Base-by-base conservation (phyloP, 2,113 vertebrate species). In the Rhombomys opimus region DNA sequence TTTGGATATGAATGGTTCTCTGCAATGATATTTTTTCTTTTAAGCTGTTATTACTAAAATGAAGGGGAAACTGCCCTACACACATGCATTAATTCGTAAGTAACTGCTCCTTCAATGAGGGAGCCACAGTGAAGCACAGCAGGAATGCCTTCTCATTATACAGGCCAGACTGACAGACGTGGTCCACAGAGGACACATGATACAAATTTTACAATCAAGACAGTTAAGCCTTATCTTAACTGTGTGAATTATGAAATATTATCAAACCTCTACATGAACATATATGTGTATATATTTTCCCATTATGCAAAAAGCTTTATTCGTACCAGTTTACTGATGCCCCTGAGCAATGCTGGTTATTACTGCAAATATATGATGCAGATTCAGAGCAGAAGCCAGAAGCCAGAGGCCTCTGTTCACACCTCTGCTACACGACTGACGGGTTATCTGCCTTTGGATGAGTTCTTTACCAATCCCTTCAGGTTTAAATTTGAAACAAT, bases 241-340 rank as follows among this genome's bases (percentile, higher is more conserved):
- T 92, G 75, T 35, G 61, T 80, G 0, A 96, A 87, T 90, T 93
- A 90, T 94, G 38, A 72, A 80, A 88, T 6, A n/a, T 38, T 88
- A 46, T 67, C 27, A 68, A 77, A 84, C 76, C 78, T 41, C 50
- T 65, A 94, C 41, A 67, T 93, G 90, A 85, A 90, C 92, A 88
- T 57, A 90, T 82, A 89, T 46, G 11, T 73, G 17, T 73, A 20
- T 38, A 73, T 38, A 22, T 73, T 67, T 57, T 93, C 90, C 41
- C 18, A 67, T 93, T 93, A 41, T 89, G 63, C 35, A 57, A 89
- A 84, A 50, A 95, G 80, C 41, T 96, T 89, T 91, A 78, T 50
- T 91, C 96, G 87, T 89, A 95, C 84, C 13, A 96, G 50, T 87
- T 96, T 81, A 84, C 38, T 50, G 46, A 90, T 73, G 27, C 30